These are phyloP conservation scores for Drosophila mayri DNA, from an alignment of 1,140 invertebrate genomes.

Conservation along the genomic window DNA sequence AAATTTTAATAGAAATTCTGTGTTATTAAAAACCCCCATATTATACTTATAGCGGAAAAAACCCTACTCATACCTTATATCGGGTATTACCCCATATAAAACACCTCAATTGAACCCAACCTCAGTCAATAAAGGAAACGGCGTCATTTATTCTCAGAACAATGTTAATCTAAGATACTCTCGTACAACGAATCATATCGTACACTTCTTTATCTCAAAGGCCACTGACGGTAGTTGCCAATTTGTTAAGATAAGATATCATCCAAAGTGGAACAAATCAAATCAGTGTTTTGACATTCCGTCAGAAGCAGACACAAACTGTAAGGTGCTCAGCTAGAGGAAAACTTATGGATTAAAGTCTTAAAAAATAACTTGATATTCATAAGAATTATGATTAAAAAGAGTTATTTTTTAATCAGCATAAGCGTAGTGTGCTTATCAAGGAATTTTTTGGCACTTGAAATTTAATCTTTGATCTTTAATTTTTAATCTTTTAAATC, in stretches of 20 bases:
- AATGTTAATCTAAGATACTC: background rate
- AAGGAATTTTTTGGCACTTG: background rate
- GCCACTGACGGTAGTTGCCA: constrained; percentile 5
- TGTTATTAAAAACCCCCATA: no score
- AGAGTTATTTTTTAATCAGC: background rate
- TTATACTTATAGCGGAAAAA: background rate
- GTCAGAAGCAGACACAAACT: background rate
- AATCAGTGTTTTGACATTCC: constrained; percentile 7
- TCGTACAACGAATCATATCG: background rate
- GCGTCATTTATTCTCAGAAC: background rate
- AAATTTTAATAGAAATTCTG: background rate
- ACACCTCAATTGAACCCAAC: background rate
- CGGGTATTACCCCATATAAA: constrained; percentile 2
- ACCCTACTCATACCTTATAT: background rate
- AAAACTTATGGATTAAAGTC: constrained; percentile 5
- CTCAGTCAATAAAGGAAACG: constrained; percentile 3
- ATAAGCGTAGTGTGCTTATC: background rate
- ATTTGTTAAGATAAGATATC: constrained; percentile 28
- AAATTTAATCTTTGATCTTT: background rate
- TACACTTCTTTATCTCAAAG: background rate
- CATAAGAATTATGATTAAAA: background rate
- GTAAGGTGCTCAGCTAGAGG: background rate
- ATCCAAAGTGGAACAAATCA: background rate
- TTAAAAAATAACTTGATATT: background rate
- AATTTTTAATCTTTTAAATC: background rate